phyloP scores from a whole-genome alignment of 1,140 invertebrate species.

The Stenopsyche tienmushanensis region DNA sequence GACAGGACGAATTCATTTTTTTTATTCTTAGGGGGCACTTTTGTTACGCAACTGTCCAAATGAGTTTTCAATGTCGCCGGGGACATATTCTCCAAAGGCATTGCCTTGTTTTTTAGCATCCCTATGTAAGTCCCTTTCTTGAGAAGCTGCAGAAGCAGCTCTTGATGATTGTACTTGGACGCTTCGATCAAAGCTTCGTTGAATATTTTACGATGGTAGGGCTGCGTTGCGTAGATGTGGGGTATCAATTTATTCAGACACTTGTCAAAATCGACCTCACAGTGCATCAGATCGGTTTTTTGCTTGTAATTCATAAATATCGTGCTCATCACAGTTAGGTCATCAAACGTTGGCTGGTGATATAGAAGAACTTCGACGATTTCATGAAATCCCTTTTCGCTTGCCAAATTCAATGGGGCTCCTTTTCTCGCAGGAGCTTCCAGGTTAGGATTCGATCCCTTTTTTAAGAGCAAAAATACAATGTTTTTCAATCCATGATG shows the following conservation, averaged over 20 bases:
- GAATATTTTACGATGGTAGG: too few relatives aligned
- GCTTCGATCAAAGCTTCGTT: slow-evolving; percentile 84
- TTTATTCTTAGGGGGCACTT: slow-evolving; percentile 57
- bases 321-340: slow-evolving; percentile 49
- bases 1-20: too few relatives aligned
- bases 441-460: slow-evolving; percentile 57
- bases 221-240: too few relatives aligned
- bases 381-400: slow-evolving; percentile 60
- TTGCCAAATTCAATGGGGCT: slow-evolving; percentile 60
- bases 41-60: slow-evolving; percentile 68
- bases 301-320: slow-evolving; percentile 60
- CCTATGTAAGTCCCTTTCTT: slow-evolving; percentile 71
- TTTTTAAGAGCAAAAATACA: slow-evolving; percentile 57
- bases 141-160: slow-evolving; percentile 63
- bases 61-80: slow-evolving; percentile 65
- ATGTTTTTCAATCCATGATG: slow-evolving; percentile 60
- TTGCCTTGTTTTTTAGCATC: slow-evolving; percentile 64
- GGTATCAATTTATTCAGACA: too few relatives aligned
- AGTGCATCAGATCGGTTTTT: too few relatives aligned
- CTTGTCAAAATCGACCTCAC: too few relatives aligned
- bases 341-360: slow-evolving; percentile 49
- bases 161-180: slow-evolving; percentile 62
- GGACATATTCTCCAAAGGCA: slow-evolving; percentile 67
- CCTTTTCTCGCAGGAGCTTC: slow-evolving; percentile 48
- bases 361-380: slow-evolving; percentile 62